Percentiles rank a stretch among this genome's conserved stretches.
These are phyloP conservation scores for Sternotherus odoratus DNA, from an alignment of 2,797 vertebrate genomes.

Conservation along the genomic window DNA sequence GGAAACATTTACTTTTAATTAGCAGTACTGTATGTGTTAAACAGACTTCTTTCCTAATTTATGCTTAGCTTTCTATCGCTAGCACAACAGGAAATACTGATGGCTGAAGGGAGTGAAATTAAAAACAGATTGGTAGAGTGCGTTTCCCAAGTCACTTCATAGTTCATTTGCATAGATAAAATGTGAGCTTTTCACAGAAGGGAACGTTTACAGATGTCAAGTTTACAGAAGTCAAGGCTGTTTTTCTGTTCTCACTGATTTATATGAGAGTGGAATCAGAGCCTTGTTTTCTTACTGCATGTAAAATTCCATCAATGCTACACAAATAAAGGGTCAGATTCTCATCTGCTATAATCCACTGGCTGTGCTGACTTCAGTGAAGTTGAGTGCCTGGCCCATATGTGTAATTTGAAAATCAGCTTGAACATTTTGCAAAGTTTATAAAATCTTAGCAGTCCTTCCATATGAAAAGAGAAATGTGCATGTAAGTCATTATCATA, in stretches of 20 bases:
- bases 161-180: not conserved
- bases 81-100: not conserved
- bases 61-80: not conserved
- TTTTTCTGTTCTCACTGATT: not conserved
- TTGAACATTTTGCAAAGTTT: not conserved
- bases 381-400: not conserved
- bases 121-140: not conserved
- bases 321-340: not conserved
- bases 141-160: not conserved
- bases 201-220: not conserved
- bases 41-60: not conserved
- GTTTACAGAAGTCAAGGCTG: not conserved
- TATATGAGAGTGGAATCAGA: not conserved
- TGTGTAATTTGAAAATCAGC: not conserved
- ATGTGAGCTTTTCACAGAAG: not conserved
- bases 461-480: not conserved
- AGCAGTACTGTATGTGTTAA: not conserved
- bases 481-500: not conserved
- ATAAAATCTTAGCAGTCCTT: not conserved
- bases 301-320: not conserved
- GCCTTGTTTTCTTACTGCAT: not conserved
- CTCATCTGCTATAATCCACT: not conserved
- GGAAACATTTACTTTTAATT: not conserved
- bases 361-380: not conserved
- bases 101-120: not conserved